Evolutionary conservation across 2,888 invertebrate species (phyloP), one percentile per base, ranked within the genome.

Genomic region (Adela reaumurella): DNA sequence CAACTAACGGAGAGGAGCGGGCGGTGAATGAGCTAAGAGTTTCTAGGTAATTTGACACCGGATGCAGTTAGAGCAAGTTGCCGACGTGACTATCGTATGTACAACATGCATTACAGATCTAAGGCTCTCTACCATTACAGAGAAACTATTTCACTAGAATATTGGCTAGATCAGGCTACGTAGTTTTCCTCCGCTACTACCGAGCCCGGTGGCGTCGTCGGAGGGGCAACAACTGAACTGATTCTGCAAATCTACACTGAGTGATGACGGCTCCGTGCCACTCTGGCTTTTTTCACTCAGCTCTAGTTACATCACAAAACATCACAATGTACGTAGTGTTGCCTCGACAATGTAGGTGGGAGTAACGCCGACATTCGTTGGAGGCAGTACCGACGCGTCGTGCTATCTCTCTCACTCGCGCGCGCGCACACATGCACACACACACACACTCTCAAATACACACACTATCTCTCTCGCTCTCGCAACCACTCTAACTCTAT

Each of bases 361-460:
- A 5, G 19, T 10, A 14, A 17, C 17, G 24, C 17, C 16, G 20
- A 28, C 20, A 17, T 10, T 16, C 20, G n/a, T 2, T 28, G 19
- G n/a, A 46, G 46, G n/a, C 28, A 17, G n/a, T 24, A 29, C 42
- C 42, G n/a, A 17, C n/a, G 45, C 14, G 16, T 18, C 11, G 10
- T 19, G 19, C 20, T 45, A 19, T 19, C 17, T 43, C 19, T 10
- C 19, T 43, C 17, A 43, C 17, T 43, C 54, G 49, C 50, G 50
- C 57, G 52, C 55, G 57, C 60, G 58, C 53, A 57, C 56, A 58
- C 62, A 63, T 62, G 53, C 58, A 65, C 64, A 62, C 59, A 8
- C 24, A 6, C 4, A 6, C 24, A 24, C 4, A n/a, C n/a, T 43
- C 16, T 43, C n/a, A 8, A 6, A 43, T 14, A 10, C 8, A 43